phyloP scores from a whole-genome alignment of 2,888 invertebrate species.

The Scaptomyza polygonia region DNA sequence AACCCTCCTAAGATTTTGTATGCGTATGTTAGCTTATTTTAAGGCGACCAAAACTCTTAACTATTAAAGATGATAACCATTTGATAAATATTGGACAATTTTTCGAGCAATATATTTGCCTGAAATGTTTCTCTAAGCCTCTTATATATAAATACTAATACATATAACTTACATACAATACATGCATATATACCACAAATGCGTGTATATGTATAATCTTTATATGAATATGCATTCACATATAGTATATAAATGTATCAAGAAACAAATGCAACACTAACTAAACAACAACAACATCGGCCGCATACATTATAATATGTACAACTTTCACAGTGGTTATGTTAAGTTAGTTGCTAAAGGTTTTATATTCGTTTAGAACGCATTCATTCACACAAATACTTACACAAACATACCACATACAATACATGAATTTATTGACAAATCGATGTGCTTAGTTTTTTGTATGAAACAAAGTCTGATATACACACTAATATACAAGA shows the following conservation, averaged over 20 bases:
- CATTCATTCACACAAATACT: slow-evolving; percentile 33
- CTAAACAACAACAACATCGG: slow-evolving; percentile 3
- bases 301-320: slow-evolving; percentile 14
- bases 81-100: slow-evolving; percentile 56
- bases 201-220: slow-evolving; percentile 2
- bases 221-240: slow-evolving; percentile 21
- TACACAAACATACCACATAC: slow-evolving; percentile 44
- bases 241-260: slow-evolving; percentile 5
- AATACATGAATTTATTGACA: slow-evolving; percentile 79
- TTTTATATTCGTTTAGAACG: slow-evolving; percentile 24
- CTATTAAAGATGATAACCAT: slow-evolving; percentile 49
- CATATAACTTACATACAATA: slow-evolving; percentile 18
- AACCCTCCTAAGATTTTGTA: slow-evolving; percentile 36
- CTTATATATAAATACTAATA: slow-evolving; percentile 50
- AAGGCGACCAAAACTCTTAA: slow-evolving; percentile 59
- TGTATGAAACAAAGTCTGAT: slow-evolving; percentile 82
- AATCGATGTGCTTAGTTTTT: slow-evolving; percentile 80
- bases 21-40: slow-evolving; percentile 53
- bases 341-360: slow-evolving; percentile 6
- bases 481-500: slow-evolving; percentile 81
- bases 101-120: slow-evolving; percentile 79
- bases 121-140: slow-evolving; percentile 71
- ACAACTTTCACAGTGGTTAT: slow-evolving; percentile 28
- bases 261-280: slow-evolving; percentile 11
- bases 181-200: slow-evolving; percentile 10